A percentile compares a stretch with the other conserved stretches of the same genome.
Evolutionary conservation across 2,797 vertebrate species (phyloP).

Genomic region (Acipenser oxyrinchus): DNA sequence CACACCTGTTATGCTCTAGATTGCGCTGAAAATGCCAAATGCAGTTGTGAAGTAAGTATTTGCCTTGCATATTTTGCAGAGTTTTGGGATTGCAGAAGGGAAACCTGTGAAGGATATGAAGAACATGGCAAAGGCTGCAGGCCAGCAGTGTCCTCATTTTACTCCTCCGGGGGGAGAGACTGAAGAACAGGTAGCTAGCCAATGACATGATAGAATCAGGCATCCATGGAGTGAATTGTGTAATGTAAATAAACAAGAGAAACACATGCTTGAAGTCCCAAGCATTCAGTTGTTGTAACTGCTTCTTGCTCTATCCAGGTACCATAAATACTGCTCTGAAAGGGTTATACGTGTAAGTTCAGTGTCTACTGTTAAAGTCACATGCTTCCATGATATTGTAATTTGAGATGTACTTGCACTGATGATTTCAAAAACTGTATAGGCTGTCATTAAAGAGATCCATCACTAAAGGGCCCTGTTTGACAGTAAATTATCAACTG

Average conservation of each 20-base stretch:
- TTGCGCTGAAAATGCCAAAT: too few species aligned
- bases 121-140: slow-evolving; percentile 81
- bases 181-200: slow-evolving; percentile 66
- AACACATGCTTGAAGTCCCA: not conserved
- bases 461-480: slow-evolving; percentile 7
- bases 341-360: too few species aligned
- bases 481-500: not conserved
- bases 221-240: too few species aligned
- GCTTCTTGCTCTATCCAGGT: not conserved
- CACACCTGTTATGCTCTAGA: too few species aligned
- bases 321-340: not conserved
- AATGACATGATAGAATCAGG: too few species aligned
- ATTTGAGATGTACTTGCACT: too few species aligned
- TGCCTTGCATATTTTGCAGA: slow-evolving; percentile 45
- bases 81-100: slow-evolving; percentile 82
- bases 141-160: slow-evolving; percentile 71
- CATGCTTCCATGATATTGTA: too few species aligned
- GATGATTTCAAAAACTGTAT: too few species aligned
- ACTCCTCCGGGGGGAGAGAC: slow-evolving; percentile 89
- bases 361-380: too few species aligned
- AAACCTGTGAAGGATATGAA: slow-evolving; percentile 70
- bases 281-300: not conserved
- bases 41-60: too few species aligned
- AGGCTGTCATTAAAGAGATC: too few species aligned
- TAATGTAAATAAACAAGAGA: not conserved